These are phyloP conservation scores for Plecturocebus donacophilus DNA, from an alignment of 2,113 vertebrate genomes.

Conservation along the genomic window DNA sequence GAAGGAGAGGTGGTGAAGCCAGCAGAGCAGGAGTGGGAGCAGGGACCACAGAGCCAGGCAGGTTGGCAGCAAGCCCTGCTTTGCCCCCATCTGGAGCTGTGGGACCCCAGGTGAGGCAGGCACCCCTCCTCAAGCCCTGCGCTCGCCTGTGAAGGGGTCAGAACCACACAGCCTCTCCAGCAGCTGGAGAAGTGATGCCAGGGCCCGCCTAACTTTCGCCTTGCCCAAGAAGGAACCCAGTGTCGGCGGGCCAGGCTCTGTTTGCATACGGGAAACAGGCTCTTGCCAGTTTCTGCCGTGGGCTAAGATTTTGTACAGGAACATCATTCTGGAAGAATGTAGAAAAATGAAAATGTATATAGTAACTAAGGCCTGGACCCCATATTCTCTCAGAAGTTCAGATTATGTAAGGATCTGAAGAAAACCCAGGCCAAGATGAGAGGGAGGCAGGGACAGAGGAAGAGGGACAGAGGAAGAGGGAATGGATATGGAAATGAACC, in stretches of 20 bases:
- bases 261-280: neutral
- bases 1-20: neutral
- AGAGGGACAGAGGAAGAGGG: too few relatives aligned
- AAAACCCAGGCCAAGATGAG: neutral
- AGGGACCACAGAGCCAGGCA: neutral
- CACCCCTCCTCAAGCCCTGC: neutral
- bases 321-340: conserved; percentile 33
- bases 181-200: neutral
- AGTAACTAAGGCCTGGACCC: neutral
- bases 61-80: too few relatives aligned
- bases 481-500: neutral
- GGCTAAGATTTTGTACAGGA: neutral
- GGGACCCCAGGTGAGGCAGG: neutral
- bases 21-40: neutral
- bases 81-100: neutral
- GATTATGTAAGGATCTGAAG: neutral
- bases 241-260: neutral
- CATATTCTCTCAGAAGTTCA: neutral
- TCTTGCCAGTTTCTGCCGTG: neutral
- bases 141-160: neutral
- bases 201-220: too few relatives aligned
- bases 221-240: neutral
- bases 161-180: neutral
- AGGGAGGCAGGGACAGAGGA: too few relatives aligned
- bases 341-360: conserved; percentile 40